A percentile compares a stretch with the other conserved stretches of the same genome.
phyloP scores from a whole-genome alignment of 2,888 invertebrate species.

The Perizoma affinitatum region DNA sequence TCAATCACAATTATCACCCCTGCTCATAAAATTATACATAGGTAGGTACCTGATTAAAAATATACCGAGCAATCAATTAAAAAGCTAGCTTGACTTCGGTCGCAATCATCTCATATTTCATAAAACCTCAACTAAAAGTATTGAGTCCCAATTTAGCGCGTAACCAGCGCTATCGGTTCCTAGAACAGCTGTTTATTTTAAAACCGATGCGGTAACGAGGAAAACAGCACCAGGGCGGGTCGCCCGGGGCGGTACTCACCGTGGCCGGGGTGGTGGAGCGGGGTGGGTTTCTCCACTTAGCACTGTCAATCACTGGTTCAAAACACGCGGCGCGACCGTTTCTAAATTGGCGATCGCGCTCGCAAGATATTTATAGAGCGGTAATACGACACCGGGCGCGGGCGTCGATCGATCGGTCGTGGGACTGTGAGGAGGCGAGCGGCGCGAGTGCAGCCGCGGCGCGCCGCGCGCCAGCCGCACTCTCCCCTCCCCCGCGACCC shows the following conservation, averaged over 20 bases:
- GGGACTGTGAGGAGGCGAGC: constrained; percentile 61
- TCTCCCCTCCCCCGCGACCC: constrained; percentile 27
- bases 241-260: constrained; percentile 65
- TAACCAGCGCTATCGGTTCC: constrained; percentile 69
- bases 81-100: constrained; percentile 11
- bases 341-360: constrained; percentile 82
- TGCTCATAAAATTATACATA: constrained; percentile 16
- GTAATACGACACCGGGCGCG: constrained; percentile 82
- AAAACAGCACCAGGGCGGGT: constrained; percentile 49
- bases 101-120: constrained; percentile 59
- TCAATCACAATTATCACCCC: neutral
- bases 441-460: constrained; percentile 67
- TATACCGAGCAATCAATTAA: constrained; percentile 21
- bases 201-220: constrained; percentile 65
- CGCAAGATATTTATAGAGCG: constrained; percentile 81
- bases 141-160: constrained; percentile 73
- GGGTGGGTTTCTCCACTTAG: constrained; percentile 74
- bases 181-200: constrained; percentile 80
- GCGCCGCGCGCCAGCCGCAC: constrained; percentile 27
- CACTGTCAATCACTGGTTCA: constrained; percentile 83
- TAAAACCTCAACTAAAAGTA: constrained; percentile 51
- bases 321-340: constrained; percentile 80
- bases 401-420: constrained; percentile 76
- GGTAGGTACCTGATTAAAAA: no score
- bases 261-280: constrained; percentile 55